Base-by-base conservation (phyloP, 2,888 invertebrate species). In the Epistrophella euchroma region DNA sequence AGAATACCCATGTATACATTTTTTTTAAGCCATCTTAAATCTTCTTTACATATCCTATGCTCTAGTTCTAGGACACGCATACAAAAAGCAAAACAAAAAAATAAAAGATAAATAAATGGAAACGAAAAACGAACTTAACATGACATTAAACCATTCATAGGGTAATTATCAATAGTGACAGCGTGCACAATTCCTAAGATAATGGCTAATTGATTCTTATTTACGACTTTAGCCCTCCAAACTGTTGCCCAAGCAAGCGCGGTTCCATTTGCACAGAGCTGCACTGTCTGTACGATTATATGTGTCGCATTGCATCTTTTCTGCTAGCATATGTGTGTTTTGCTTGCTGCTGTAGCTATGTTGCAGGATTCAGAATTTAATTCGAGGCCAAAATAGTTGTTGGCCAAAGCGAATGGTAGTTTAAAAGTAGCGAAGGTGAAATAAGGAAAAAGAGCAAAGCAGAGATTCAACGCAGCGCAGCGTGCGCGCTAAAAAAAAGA, bases 191-290 rank as follows among this genome's bases (percentile, higher is more conserved):
- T 89, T 89, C 88, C 88, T 89, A 88, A 88, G 88, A 89, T 89
- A 89, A 88, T 89, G 88, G 88, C 88, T 89, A 89, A 89, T 89
- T 89, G 88, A 89, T 89, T 89, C 87, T 89, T 88, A 89, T 89
- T 89, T 88, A 88, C 88, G 88, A 82, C 85, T 82, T 76, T 37
- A 70, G 70, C 73, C 77, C 85, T 81, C 77, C 62, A 70, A 86
- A 81, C 55, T 70, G 35, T 25, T 43, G 66, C 47, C 28, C 22
- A 70, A 19, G 72, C 81, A 73, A 76, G 76, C 76, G 85, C 68
- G 58, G 76, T 62, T 76, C 68, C 66, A 70, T 55, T 81, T 85
- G 81, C 85, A 47, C 62, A 40, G 60, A 7, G 40, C 19, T 15
- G 10, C 9, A 9, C 9, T 22, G 47, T 28, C 22, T 60, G 17